Base-by-base conservation (phyloP, 2,888 invertebrate genomes). In the Heliconius charithonia region DNA sequence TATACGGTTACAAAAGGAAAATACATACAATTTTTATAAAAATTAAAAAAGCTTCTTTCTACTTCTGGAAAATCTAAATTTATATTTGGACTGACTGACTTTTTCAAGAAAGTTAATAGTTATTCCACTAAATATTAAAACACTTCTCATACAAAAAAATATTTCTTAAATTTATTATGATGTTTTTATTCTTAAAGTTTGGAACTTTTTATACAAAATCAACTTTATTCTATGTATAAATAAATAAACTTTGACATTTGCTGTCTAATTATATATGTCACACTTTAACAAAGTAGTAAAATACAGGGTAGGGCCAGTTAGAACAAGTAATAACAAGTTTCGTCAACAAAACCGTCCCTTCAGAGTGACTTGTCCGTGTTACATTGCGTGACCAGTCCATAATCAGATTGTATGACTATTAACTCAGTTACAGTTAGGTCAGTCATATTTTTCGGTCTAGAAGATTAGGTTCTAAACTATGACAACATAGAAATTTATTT, bases 361-460 rank as follows among this genome's bases (percentile, higher is more conserved):
- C 78, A 78, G 78, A 80, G 81, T 80, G 78, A 76, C 76, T 74
- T 81, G 78, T 78, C 74, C 41, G 78, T 67, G 78, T 71, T 69
- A 69, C 71, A 80, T 80, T 80, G 81, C 77, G 81, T 79, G 80
- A 79, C 78, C 62, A 29, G 63, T 29, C 62, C 78, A 70, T 81
- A 79, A 80, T 80, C 80, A 73, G 76, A 76, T 81, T 78, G 45
- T 76, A 56, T 45, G 75, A 70, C 77, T 74, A 32, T 62, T 79
- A 76, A 56, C 69, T 63, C 41, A 66, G 74, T 74, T 62, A 74
- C 63, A 32, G 45, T 67, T 37, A 76, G 51, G 51, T 12, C 51
- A 25, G 59, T 7, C 22, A 63, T 73, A 69, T 51, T 86, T 87
- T 87, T 85, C n/a, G n/a, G 22, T 16, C 72, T n/a, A 13, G 32